Conservation (phyloP, 2,888 invertebrate species). For the Drepana falcataria region DNA sequence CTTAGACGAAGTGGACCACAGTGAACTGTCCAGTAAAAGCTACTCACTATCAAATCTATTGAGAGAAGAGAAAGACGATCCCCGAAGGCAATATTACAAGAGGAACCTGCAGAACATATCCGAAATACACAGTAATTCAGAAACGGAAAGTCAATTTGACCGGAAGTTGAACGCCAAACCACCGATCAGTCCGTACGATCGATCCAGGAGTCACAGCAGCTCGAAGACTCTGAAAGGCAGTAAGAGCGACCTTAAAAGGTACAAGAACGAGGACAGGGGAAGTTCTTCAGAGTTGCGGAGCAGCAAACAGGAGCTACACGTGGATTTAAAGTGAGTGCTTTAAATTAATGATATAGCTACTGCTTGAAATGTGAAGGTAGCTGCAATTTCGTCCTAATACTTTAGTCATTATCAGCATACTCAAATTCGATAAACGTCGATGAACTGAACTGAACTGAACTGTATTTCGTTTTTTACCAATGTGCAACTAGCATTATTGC, state of each 20-base stretch:
- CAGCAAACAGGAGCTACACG: constrained; percentile 60
- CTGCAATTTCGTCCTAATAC: no score
- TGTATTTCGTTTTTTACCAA: no score
- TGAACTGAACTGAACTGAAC: no score
- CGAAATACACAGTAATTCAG: constrained; percentile 70
- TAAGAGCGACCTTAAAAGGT: constrained; percentile 35
- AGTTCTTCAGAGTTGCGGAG: constrained; percentile 58
- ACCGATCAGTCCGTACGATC: constrained; percentile 67
- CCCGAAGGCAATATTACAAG: constrained; percentile 54
- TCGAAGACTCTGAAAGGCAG: constrained; percentile 62
- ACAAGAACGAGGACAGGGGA: constrained; percentile 37
- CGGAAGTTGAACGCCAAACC: constrained; percentile 51
- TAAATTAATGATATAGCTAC: background rate
- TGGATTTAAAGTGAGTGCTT: constrained; percentile 59
- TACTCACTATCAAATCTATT: constrained; percentile 64
- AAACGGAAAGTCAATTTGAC: constrained; percentile 58
- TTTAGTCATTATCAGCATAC: no score
- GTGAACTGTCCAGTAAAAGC: constrained; percentile 57
- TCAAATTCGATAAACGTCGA: no score
- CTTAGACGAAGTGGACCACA: constrained; percentile 61
- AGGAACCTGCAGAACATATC: constrained; percentile 79
- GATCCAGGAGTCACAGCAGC: constrained; percentile 68
- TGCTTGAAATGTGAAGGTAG: no score
- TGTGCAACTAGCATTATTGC: no score
- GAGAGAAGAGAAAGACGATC: constrained; percentile 51